A percentile compares a stretch with the other conserved stretches of the same genome.
phyloP scores from a whole-genome alignment of 2,888 invertebrate species.

The Drosophila leonis region DNA sequence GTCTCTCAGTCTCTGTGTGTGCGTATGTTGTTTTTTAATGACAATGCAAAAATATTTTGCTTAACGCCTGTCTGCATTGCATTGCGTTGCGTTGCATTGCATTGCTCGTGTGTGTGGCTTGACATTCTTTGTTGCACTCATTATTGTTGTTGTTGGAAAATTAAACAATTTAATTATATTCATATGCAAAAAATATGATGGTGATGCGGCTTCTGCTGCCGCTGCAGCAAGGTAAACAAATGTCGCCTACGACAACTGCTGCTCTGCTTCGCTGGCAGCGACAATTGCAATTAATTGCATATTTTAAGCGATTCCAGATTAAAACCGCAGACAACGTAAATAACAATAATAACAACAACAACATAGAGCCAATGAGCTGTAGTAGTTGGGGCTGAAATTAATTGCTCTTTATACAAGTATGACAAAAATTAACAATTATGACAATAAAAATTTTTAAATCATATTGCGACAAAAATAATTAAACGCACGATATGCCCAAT shows the following conservation, averaged over 20 bases:
- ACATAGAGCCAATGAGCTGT: conserved; percentile 3
- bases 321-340: conserved; percentile 63
- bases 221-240: conserved; percentile 56
- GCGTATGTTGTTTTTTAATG: conserved; percentile 33
- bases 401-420: conserved; percentile 63
- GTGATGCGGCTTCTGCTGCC: conserved; percentile 8
- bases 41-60: conserved; percentile 46
- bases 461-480: conserved; percentile 62
- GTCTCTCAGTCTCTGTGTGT: not conserved
- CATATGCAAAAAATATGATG: conserved; percentile 56
- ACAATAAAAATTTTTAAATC: conserved; percentile 62
- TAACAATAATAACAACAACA: conserved; percentile 35
- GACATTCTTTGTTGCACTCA: conserved; percentile 21
- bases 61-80: conserved; percentile 52
- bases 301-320: conserved; percentile 64
- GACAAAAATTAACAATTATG: conserved; percentile 64
- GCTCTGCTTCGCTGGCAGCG: conserved; percentile 25
- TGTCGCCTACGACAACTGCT: conserved; percentile 45
- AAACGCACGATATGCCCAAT: conserved; percentile 40
- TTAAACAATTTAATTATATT: conserved; percentile 69
- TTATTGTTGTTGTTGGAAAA: conserved; percentile 41
- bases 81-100: conserved; percentile 1
- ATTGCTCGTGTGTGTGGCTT: not conserved
- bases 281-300: conserved; percentile 75
- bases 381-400: conserved; percentile 32